Conservation (phyloP, 2,888 invertebrate genomes). For the Marasmarcha lunaedactyla region DNA sequence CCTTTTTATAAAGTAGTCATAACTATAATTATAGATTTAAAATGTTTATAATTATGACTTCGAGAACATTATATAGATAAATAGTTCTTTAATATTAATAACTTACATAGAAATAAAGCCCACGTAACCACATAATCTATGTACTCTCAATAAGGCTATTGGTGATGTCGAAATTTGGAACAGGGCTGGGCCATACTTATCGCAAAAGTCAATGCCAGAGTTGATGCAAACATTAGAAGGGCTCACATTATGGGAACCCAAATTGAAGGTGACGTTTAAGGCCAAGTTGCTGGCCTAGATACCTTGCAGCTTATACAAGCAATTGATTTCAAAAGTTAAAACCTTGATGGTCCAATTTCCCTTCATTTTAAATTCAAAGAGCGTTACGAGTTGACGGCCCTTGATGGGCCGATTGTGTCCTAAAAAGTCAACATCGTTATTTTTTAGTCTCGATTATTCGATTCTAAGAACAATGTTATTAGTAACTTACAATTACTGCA, state of each 20-base stretch:
- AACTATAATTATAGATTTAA: too few species aligned
- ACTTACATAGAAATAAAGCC: too few species aligned
- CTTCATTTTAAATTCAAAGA: constrained; percentile 63
- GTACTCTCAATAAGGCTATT: too few species aligned
- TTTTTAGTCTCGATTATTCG: constrained; percentile 7
- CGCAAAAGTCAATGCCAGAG: constrained; percentile 60
- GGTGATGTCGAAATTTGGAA: constrained; percentile 30
- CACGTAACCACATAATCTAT: too few species aligned
- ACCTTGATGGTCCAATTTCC: constrained; percentile 66
- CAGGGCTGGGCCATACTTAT: constrained; percentile 30
- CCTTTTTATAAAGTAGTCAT: too few species aligned
- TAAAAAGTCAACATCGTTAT: constrained; percentile 22
- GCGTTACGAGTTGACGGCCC: constrained; percentile 56
- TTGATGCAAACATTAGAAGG: constrained; percentile 57
- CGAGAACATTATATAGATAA: too few species aligned
- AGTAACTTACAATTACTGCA: constrained; percentile 56
- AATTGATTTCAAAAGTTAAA: constrained; percentile 59
- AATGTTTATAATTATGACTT: too few species aligned
- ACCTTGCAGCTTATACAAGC: constrained; percentile 38
- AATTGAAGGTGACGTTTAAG: constrained; percentile 58
- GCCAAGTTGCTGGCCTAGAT: constrained; percentile 47
- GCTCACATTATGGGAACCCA: constrained; percentile 31
- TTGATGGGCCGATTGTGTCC: constrained; percentile 37
- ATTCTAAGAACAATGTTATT: too few species aligned
- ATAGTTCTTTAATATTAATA: too few species aligned